Percentiles rank a stretch among this genome's conserved stretches.
These are phyloP conservation scores for Silurus lanzhouensis DNA, from an alignment of 2,797 vertebrate genomes.

Conservation along the genomic window DNA sequence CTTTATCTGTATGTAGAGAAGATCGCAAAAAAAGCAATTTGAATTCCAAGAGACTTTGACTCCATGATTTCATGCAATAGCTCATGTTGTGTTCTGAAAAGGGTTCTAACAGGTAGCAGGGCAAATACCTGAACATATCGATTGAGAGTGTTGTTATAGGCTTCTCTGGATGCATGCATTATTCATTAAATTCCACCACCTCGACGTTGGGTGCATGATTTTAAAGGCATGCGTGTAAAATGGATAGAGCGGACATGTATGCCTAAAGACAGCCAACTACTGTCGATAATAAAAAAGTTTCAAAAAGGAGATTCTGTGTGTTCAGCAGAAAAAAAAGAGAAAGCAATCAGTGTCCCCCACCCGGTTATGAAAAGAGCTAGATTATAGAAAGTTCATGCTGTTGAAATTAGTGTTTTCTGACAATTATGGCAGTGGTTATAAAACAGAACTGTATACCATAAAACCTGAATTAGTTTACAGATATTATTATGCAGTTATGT, in stretches of 20 bases:
- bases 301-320: background rate
- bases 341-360: background rate
- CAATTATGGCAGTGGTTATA: background rate
- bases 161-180: slow-evolving; percentile 50
- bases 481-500: background rate
- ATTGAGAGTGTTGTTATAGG: background rate
- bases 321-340: background rate
- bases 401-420: slow-evolving; percentile 22
- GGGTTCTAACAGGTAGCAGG: background rate
- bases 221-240: slow-evolving; percentile 46
- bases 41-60: background rate
- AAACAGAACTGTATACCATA: background rate
- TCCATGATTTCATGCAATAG: background rate
- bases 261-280: background rate
- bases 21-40: background rate
- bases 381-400: slow-evolving; percentile 42
- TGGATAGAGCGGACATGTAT: slow-evolving; percentile 26
- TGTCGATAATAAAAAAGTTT: background rate
- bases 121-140: background rate
- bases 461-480: background rate
- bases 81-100: background rate
- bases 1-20: slow-evolving; percentile 84
- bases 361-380: slow-evolving; percentile 31
- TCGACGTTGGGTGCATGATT: slow-evolving; percentile 1
- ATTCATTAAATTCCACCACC: background rate